Percentiles rank a stretch among this genome's conserved stretches.
These are phyloP conservation scores for Ferdinandea cuprea DNA, from an alignment of 2,888 invertebrate species.

Conservation along the genomic window DNA sequence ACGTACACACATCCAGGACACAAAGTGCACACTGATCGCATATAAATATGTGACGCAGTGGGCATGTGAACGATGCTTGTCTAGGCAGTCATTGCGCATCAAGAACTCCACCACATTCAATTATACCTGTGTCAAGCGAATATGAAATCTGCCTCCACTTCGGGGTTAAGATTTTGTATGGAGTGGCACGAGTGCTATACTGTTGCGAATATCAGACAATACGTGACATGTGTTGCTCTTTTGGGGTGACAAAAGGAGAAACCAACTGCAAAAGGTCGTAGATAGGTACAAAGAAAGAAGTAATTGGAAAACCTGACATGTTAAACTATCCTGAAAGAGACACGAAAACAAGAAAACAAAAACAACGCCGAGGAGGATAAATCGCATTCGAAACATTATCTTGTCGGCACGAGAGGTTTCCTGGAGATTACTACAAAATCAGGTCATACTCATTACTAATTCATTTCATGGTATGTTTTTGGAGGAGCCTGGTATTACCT, in stretches of 20 bases:
- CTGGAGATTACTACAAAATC: constrained; percentile 62
- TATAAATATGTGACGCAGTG: constrained; percentile 54
- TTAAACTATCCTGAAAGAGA: background rate
- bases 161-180: constrained; percentile 15
- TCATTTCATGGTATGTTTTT: constrained; percentile 70
- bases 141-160: constrained; percentile 19
- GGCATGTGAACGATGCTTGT: constrained; percentile 66
- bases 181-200: background rate
- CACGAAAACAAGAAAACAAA: background rate
- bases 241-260: constrained; percentile 2
- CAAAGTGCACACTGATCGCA: constrained; percentile 41
- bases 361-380: constrained; percentile 19
- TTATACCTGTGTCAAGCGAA: constrained; percentile 60
- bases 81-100: constrained; percentile 63
- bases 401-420: constrained; percentile 59
- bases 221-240: constrained; percentile 63
- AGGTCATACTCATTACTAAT: constrained; percentile 73
- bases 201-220: constrained; percentile 34
- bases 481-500: constrained; percentile 55
- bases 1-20: constrained; percentile 27
- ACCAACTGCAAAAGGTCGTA: constrained; percentile 45
- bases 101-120: constrained; percentile 72
- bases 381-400: constrained; percentile 62
- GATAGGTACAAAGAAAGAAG: constrained; percentile 9
- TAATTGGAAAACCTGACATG: constrained; percentile 54